Conservation (phyloP, 2,113 vertebrate species). For the Vulpes ferrilata region DNA sequence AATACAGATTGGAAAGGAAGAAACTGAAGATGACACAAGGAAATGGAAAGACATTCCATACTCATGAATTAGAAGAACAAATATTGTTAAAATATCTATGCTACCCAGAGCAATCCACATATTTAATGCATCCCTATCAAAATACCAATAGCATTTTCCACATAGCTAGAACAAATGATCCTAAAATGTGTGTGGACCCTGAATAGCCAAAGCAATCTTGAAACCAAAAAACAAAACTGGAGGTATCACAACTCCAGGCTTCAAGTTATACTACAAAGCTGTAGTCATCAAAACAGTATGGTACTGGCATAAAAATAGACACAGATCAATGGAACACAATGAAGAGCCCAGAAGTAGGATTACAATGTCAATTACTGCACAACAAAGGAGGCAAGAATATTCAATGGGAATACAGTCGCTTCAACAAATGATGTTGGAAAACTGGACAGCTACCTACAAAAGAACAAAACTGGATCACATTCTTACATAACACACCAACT, state of each 20-base stretch:
- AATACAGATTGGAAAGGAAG: neutral
- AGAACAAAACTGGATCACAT: neutral
- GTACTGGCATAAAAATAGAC: neutral
- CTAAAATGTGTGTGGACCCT: neutral
- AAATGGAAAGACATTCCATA: neutral
- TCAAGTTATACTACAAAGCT: neutral
- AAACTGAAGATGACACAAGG: neutral
- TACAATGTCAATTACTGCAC: neutral
- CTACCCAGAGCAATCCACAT: neutral
- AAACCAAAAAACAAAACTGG: neutral
- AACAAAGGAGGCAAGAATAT: neutral
- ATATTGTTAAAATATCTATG: neutral
- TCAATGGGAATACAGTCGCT: neutral
- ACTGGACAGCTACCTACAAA: neutral
- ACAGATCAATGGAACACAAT: neutral
- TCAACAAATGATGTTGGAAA: neutral
- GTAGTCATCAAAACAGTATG: neutral
- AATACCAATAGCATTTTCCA: neutral
- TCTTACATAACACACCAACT: neutral
- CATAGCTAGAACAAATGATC: neutral
- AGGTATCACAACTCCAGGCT: neutral
- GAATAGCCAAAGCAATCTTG: neutral
- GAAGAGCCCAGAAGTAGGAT: neutral
- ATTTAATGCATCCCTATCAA: neutral
- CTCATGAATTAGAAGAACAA: neutral